Base-by-base conservation (phyloP, 2,888 invertebrate species). In the Eupithecia subfuscata region DNA sequence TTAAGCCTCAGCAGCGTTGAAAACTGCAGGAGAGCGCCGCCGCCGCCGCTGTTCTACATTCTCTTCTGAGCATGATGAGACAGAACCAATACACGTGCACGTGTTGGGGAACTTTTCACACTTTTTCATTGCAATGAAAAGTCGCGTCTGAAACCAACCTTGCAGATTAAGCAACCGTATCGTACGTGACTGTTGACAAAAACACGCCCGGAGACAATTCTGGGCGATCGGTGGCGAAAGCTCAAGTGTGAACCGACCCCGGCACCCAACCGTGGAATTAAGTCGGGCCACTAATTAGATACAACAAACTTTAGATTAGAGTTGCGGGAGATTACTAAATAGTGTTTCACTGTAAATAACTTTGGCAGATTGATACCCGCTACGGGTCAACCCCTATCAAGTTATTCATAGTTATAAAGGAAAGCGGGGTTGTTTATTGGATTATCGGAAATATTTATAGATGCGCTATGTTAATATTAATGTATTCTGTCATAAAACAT, bases 151-250 rank as follows among this genome's bases (percentile, higher is more conserved):
- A 37, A 7, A 45, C 30, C 9, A 45, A 68, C 22, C 56, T 70
- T 63, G 43, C 63, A 74, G 74, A 74, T 77, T 91, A 93, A 91
- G 89, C 90, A 90, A 91, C 88, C 87, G 88, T 86, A 74, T 71
- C 69, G 74, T 87, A 85, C 91, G 91, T 90, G 91, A 90, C 89
- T 90, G 89, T 90, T 90, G 90, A 90, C 90, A 89, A 90, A 90
- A 91, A 91, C 90, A 88, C 81, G 84, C 84, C 82, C 80, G 78
- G 79, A 88, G 86, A 86, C 86, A 86, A 87, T 86, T 82, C 78
- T 43, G 80, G 73, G 81, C 85, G 82, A 86, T 86, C 87, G 84
- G 81, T 74, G 81, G 78, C 78, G 81, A 82, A 85, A 85, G 84
- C 81, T 83, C 83, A 81, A 81, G 80, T 75, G 79, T 75, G 74